These are phyloP conservation scores for Tineola bisselliella DNA, from an alignment of 2,888 invertebrate species.

Conservation along the genomic window DNA sequence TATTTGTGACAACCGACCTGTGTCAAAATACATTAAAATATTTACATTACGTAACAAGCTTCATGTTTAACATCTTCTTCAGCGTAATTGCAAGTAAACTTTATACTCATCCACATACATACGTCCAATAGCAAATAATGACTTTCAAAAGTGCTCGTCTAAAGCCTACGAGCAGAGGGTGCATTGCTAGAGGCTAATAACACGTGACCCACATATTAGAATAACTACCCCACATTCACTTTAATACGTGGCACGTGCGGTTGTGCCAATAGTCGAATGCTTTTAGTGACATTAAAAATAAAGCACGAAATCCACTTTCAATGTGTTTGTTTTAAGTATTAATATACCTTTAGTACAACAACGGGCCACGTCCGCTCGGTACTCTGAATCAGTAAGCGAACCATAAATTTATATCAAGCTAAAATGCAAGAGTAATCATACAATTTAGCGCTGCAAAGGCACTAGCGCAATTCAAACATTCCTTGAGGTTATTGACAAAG, in stretches of 20 bases:
- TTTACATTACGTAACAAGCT: neutral
- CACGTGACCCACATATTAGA: conserved; percentile 12
- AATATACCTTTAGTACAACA: neutral
- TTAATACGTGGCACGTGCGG: neutral
- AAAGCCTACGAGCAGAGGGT: too few relatives aligned
- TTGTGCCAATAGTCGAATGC: neutral
- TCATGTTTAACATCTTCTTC: too few relatives aligned
- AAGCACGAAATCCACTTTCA: neutral
- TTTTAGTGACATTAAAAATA: neutral
- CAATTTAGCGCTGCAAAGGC: conserved; percentile 50
- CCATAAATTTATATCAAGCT: conserved; percentile 57
- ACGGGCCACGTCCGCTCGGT: neutral
- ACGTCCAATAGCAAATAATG: too few relatives aligned
- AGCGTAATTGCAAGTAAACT: too few relatives aligned
- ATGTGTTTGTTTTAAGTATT: neutral
- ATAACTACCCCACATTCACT: conserved; percentile 17
- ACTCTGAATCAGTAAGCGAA: conserved; percentile 14
- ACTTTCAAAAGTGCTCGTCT: too few relatives aligned
- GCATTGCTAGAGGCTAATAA: neutral
- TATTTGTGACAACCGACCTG: neutral
- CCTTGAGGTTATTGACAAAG: conserved; percentile 22
- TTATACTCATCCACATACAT: too few relatives aligned
- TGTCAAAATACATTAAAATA: neutral
- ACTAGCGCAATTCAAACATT: conserved; percentile 46
- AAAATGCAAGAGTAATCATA: conserved; percentile 52